A percentile compares a stretch with the other conserved stretches of the same genome.
Conservation (phyloP, 2,113 vertebrate species). For the Pseudorectes ferrugineus region DNA sequence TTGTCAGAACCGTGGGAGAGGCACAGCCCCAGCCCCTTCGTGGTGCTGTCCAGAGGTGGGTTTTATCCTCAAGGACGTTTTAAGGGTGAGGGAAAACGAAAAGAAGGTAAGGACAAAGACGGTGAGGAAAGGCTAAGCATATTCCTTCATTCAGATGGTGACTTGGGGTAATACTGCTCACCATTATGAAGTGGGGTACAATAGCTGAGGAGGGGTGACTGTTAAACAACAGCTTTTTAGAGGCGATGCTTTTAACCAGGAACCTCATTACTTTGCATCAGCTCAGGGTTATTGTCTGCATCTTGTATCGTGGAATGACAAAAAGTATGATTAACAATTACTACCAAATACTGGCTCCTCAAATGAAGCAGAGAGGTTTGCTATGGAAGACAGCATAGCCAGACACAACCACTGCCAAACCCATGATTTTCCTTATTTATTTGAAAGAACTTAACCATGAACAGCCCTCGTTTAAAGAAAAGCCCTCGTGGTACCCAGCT, state of each 20-base stretch:
- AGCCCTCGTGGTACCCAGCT: background rate
- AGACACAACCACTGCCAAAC: background rate
- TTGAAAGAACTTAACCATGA: constrained; percentile 38
- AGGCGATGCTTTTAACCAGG: background rate
- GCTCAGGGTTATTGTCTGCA: background rate
- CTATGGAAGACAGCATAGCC: constrained; percentile 10
- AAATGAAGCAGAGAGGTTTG: constrained; percentile 30
- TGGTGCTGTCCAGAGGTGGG: background rate
- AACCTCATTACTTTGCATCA: background rate
- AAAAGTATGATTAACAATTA: constrained; percentile 18
- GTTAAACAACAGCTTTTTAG: background rate
- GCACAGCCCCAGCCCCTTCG: too few species aligned
- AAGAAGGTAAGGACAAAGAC: background rate
- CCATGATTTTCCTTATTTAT: constrained; percentile 3
- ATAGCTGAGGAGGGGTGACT: background rate
- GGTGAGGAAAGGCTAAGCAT: background rate
- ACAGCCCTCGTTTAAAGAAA: background rate
- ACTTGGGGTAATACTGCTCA: background rate
- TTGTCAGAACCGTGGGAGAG: background rate
- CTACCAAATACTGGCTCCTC: background rate
- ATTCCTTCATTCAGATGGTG: background rate
- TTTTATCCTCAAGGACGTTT: background rate
- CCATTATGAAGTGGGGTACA: background rate
- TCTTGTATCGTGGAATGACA: background rate
- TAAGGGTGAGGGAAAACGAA: background rate